These are phyloP conservation scores for Hymenopus coronatus DNA, from an alignment of 2,888 invertebrate genomes.

Conservation along the genomic window DNA sequence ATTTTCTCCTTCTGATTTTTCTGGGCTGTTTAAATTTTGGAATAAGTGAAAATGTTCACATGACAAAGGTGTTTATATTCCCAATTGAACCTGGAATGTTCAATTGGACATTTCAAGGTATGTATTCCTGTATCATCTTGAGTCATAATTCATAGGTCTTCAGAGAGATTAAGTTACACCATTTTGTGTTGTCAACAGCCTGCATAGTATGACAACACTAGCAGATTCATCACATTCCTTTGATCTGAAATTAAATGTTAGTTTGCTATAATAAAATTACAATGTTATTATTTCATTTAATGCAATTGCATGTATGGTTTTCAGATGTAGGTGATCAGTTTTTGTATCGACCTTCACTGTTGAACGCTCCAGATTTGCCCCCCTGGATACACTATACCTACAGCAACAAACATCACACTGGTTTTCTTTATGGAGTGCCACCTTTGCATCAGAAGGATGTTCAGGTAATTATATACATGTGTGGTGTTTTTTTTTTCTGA, in stretches of 20 bases:
- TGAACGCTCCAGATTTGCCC: constrained; percentile 79
- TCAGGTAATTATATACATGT: constrained; percentile 33
- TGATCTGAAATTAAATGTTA: too few species aligned
- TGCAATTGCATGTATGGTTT: constrained; percentile 32
- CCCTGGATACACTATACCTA: constrained; percentile 83
- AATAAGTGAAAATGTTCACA: constrained; percentile 55
- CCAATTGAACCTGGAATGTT: constrained; percentile 74
- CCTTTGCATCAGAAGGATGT: constrained; percentile 52
- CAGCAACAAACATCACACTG: constrained; percentile 71
- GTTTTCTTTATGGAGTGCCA: constrained; percentile 82
- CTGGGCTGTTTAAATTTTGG: neutral
- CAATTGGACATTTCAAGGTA: constrained; percentile 64
- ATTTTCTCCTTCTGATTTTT: neutral
- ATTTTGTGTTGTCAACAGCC: too few species aligned
- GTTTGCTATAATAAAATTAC: neutral
- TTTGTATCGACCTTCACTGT: constrained; percentile 70
- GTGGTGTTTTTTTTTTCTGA: too few species aligned
- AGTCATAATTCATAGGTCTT: too few species aligned
- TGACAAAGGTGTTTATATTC: constrained; percentile 75
- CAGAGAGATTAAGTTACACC: too few species aligned
- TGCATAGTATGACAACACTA: too few species aligned
- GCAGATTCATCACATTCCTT: too few species aligned
- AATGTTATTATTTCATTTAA: neutral
- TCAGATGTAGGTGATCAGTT: constrained; percentile 60
- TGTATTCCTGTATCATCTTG: neutral